These are phyloP conservation scores for Sialia sialis DNA, from an alignment of 2,113 vertebrate genomes.

Conservation along the genomic window DNA sequence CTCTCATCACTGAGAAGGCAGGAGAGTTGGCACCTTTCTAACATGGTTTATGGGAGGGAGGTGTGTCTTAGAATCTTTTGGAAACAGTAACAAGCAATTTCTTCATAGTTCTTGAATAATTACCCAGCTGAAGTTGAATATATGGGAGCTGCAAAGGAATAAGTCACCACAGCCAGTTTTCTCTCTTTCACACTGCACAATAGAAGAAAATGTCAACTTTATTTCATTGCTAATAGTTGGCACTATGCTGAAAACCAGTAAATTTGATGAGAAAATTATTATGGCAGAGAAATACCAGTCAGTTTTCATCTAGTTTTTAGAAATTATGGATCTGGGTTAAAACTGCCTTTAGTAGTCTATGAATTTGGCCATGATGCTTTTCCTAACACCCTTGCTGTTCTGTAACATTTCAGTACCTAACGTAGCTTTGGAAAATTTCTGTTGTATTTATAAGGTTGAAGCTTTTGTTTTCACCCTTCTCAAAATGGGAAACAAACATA, in stretches of 20 bases:
- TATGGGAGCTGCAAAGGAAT: neutral
- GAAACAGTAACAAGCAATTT: neutral
- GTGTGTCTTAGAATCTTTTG: neutral
- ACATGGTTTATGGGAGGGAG: neutral
- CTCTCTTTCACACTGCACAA: neutral
- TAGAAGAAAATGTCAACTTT: slow-evolving; percentile 11
- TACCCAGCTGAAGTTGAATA: neutral
- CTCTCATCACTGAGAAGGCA: neutral
- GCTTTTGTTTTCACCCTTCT: neutral
- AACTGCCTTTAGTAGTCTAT: neutral
- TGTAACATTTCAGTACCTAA: neutral
- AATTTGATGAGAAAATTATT: neutral
- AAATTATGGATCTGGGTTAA: neutral
- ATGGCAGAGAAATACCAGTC: neutral
- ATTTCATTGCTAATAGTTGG: neutral
- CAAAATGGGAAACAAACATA: neutral
- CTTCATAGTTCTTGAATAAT: neutral
- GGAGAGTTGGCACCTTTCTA: neutral
- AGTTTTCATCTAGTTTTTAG: neutral
- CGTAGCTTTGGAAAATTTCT: neutral
- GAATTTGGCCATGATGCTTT: neutral
- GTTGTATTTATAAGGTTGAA: neutral
- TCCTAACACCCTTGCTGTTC: neutral
- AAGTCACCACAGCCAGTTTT: slow-evolving; percentile 19
- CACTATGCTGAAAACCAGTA: neutral